Conservation (phyloP, 35 echinoderm and acorn worm species). For the Nesometra sesokonis region DNA sequence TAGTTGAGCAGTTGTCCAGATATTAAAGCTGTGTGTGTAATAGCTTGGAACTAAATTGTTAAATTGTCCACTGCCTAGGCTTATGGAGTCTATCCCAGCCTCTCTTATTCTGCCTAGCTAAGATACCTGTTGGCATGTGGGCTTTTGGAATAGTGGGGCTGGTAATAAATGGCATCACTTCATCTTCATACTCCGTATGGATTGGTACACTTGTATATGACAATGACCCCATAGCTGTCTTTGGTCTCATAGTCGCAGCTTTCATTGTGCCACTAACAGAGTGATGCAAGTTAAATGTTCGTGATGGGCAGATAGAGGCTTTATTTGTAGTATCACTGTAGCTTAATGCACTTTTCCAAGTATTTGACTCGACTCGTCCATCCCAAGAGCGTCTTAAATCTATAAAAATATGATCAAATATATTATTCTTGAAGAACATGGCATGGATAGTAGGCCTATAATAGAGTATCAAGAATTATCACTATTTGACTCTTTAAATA, state of each 20-base stretch:
- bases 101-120: slow-evolving; percentile 39
- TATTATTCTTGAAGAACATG: no score
- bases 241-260: slow-evolving; percentile 11
- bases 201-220: neutral
- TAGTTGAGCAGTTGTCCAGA: no score
- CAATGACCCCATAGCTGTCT: slow-evolving; percentile 17
- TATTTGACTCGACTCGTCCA: neutral
- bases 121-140: slow-evolving; percentile 45
- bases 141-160: slow-evolving; percentile 70
- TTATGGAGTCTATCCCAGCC: slow-evolving; percentile 54
- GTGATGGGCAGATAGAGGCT: slow-evolving; percentile 6
- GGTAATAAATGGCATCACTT: slow-evolving; percentile 54
- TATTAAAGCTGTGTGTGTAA: no score
- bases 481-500: no score
- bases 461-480: no score
- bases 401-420: neutral
- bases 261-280: slow-evolving; percentile 43
- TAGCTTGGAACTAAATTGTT: no score
- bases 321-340: neutral
- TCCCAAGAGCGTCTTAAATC: neutral
- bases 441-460: no score
- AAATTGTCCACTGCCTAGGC: slow-evolving; percentile 76
- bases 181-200: neutral
- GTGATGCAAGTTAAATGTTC: slow-evolving; percentile 46
- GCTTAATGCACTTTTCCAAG: neutral